Conservation (phyloP, 2,797 vertebrate species). For the Hydrocynus forskahlii region DNA sequence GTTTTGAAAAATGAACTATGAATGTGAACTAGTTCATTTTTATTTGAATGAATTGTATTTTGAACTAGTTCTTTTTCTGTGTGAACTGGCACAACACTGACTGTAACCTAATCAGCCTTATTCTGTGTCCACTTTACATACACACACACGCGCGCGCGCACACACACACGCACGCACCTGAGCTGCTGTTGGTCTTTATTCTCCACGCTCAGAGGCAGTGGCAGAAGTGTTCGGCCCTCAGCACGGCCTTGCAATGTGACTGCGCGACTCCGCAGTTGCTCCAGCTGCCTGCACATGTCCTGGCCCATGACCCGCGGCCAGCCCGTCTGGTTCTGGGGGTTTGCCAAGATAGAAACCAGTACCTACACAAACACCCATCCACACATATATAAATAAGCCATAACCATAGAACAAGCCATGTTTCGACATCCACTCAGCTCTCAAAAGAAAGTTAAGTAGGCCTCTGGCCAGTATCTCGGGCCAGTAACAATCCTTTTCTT, state of each 20-base stretch:
- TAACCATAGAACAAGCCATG: neutral
- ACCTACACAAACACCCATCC: constrained; percentile 62
- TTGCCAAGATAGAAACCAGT: constrained; percentile 75
- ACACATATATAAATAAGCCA: neutral
- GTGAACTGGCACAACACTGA: no score
- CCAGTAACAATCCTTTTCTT: no score
- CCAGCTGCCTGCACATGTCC: constrained; percentile 71
- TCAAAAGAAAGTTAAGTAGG: neutral
- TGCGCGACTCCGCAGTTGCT: constrained; percentile 72
- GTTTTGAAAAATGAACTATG: no score
- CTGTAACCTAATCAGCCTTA: no score
- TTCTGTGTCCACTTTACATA: no score
- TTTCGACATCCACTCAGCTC: neutral
- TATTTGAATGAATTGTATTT: no score
- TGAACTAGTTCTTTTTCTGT: no score
- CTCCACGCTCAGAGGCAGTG: constrained; percentile 74
- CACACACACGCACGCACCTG: constrained; percentile 20
- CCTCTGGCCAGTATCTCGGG: neutral
- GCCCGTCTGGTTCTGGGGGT: constrained; percentile 71
- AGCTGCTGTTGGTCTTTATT: constrained; percentile 49
- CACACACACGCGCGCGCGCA: no score
- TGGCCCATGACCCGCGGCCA: constrained; percentile 76
- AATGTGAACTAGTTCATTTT: no score
- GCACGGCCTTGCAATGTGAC: constrained; percentile 72
- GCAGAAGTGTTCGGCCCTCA: constrained; percentile 72